phyloP scores from a whole-genome alignment of 2,888 invertebrate genomes.

The Acrocyrtus sp. region DNA sequence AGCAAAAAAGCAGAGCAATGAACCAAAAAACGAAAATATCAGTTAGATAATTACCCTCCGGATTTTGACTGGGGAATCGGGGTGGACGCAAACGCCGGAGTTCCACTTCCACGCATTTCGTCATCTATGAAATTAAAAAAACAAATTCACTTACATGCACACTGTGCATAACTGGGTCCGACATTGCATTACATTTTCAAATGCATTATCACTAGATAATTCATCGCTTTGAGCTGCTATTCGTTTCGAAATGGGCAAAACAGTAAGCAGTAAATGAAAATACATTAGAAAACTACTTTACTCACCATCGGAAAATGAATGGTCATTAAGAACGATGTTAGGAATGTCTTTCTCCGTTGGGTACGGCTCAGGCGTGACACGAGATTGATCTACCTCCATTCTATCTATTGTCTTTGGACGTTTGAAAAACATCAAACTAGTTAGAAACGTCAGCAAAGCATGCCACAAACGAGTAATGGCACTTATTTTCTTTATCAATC shows the following conservation, averaged over 20 bases:
- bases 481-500: slow-evolving; percentile 40
- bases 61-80: slow-evolving; percentile 57
- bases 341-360: slow-evolving; percentile 40
- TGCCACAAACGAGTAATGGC: slow-evolving; percentile 41
- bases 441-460: slow-evolving; percentile 52
- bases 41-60: slow-evolving; percentile 47
- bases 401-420: slow-evolving; percentile 32
- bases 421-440: slow-evolving; percentile 50
- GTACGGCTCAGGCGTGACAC: slow-evolving; percentile 57
- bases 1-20: no score
- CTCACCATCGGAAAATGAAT: slow-evolving; percentile 61
- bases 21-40: no score
- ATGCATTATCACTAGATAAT: no score
- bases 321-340: slow-evolving; percentile 57
- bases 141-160: no score
- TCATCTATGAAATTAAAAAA: slow-evolving; percentile 50
- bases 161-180: no score
- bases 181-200: no score
- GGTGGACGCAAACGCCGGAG: slow-evolving; percentile 61
- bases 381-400: slow-evolving; percentile 15
- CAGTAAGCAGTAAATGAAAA: no score
- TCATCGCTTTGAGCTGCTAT: no score
- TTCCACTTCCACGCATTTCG: slow-evolving; percentile 41
- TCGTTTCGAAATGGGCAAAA: no score
- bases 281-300: no score